A percentile compares a stretch with the other conserved stretches of the same genome.
Conservation (phyloP, 2,888 invertebrate species). For the Nomada ruficornis region DNA sequence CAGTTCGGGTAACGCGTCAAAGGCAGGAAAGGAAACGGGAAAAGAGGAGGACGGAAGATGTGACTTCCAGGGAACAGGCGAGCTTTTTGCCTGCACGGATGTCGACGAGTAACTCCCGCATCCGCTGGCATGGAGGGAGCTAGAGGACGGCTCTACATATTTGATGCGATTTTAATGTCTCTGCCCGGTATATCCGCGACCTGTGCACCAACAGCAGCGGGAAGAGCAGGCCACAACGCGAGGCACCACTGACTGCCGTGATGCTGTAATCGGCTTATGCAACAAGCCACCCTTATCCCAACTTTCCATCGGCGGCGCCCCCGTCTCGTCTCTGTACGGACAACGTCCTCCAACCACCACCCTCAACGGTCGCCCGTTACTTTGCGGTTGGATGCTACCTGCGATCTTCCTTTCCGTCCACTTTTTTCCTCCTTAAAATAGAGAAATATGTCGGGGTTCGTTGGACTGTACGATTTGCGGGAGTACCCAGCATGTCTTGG, state of each 20-base stretch:
- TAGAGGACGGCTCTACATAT: conserved; percentile 76
- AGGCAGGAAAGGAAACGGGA: background rate
- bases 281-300: conserved; percentile 78
- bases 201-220: conserved; percentile 53
- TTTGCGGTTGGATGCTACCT: conserved; percentile 61
- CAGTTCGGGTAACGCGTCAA: background rate
- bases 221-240: conserved; percentile 52
- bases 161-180: conserved; percentile 84
- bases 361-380: conserved; percentile 66
- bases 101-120: conserved; percentile 68
- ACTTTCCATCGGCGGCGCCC: conserved; percentile 58
- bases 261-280: conserved; percentile 83
- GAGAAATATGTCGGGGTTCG: no score
- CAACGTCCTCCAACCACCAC: conserved; percentile 20
- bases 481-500: no score
- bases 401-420: conserved; percentile 9
- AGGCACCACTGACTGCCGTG: conserved; percentile 75
- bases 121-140: conserved; percentile 65
- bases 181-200: conserved; percentile 68
- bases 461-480: no score
- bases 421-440: conserved; percentile 7
- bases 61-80: conserved; percentile 51
- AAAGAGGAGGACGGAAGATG: conserved; percentile 1
- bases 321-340: conserved; percentile 32
- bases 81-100: conserved; percentile 73